A percentile compares a stretch with the other conserved stretches of the same genome.
Evolutionary conservation across 1,140 invertebrate species (phyloP).

Genomic region (Stenopsyche tienmushanensis): DNA sequence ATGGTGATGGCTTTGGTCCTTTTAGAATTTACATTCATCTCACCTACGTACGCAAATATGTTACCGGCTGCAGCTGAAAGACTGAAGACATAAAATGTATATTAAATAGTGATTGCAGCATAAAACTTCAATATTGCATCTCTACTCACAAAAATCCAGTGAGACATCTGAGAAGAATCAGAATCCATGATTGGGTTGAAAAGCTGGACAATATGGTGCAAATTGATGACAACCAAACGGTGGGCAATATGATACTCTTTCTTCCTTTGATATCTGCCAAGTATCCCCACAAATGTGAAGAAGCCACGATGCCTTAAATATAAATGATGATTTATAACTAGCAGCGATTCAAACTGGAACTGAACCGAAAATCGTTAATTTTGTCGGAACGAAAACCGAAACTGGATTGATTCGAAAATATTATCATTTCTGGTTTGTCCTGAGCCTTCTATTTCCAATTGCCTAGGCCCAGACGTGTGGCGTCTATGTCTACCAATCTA

Average conservation of each 20-base stretch:
- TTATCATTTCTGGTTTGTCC: no score
- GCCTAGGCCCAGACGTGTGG: no score
- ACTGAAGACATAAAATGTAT: no score
- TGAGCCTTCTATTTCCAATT: no score
- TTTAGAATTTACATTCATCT: constrained; percentile 57
- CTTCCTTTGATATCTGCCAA: constrained; percentile 76
- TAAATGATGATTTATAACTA: no score
- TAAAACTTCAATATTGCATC: no score
- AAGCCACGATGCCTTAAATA: constrained; percentile 55
- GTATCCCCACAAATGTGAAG: constrained; percentile 75
- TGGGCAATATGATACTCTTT: constrained; percentile 65
- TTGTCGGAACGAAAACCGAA: no score
- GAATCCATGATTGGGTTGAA: constrained; percentile 66
- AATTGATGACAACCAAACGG: constrained; percentile 65
- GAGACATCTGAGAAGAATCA: constrained; percentile 71
- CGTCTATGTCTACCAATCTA: no score
- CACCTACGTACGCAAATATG: constrained; percentile 60
- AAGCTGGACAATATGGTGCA: constrained; percentile 67
- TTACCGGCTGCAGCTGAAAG: constrained; percentile 60
- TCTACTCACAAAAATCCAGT: constrained; percentile 33
- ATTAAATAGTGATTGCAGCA: no score
- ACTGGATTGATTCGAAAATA: no score
- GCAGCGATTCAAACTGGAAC: no score
- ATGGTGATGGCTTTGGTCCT: constrained; percentile 58
- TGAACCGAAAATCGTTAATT: no score